phyloP scores from a whole-genome alignment of 2,888 invertebrate genomes.

The Pogonocherus hispidulus region DNA sequence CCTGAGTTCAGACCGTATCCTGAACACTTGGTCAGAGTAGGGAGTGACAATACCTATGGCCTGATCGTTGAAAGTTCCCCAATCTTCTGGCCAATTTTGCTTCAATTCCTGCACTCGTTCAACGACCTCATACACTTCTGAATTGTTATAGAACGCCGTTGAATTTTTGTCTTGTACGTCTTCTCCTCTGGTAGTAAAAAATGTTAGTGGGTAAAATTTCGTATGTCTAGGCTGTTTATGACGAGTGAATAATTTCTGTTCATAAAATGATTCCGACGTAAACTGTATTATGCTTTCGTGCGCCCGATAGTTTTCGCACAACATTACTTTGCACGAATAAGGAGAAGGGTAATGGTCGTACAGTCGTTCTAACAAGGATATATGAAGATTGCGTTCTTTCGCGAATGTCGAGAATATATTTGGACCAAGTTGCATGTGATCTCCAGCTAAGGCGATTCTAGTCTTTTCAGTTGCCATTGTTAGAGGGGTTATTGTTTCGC shows the following conservation, averaged over 20 bases:
- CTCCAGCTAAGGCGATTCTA: constrained; percentile 85
- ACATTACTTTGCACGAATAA: constrained; percentile 83
- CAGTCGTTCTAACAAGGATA: constrained; percentile 83
- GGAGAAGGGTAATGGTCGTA: constrained; percentile 80
- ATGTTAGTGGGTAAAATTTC: constrained; percentile 81
- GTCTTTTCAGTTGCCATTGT: constrained; percentile 80
- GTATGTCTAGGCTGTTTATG: constrained; percentile 81
- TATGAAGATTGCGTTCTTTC: constrained; percentile 78
- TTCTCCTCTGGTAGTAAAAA: constrained; percentile 84
- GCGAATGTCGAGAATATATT: constrained; percentile 84
- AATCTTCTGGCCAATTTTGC: constrained; percentile 80
- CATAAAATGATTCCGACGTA: constrained; percentile 87
- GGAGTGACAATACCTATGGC: constrained; percentile 89
- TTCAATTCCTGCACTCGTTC: constrained; percentile 81
- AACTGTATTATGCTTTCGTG: constrained; percentile 86
- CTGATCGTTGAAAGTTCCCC: constrained; percentile 82
- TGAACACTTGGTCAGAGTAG: constrained; percentile 84
- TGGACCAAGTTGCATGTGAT: constrained; percentile 86
- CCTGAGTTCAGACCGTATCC: constrained; percentile 82
- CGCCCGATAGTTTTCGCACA: constrained; percentile 87
- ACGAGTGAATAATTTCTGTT: constrained; percentile 81
- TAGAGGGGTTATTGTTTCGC: constrained; percentile 86
- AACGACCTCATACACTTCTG: constrained; percentile 82
- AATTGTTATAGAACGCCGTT: constrained; percentile 86
- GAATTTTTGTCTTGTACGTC: constrained; percentile 84